Evolutionary conservation across 2,797 vertebrate species (phyloP), one percentile per base, ranked within the genome.

Genomic region (Xyrichtys novacula): DNA sequence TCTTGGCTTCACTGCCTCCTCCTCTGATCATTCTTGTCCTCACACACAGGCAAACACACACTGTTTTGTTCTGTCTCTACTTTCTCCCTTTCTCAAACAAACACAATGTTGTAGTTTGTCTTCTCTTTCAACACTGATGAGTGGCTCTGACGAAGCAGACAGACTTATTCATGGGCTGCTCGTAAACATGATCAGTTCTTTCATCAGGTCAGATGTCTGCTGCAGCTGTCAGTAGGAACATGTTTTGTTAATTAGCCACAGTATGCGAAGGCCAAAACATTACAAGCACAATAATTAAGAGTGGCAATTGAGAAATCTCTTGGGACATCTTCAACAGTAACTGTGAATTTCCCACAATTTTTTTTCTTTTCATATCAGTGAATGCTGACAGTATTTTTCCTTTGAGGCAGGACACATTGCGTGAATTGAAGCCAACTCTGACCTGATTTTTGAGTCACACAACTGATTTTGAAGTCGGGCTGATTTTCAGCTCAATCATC

Each of bases 161-260:
- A 19, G 60, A 64, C 77, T 71, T 26, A 65, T 83, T 84, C 57
- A 81, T 47, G 50, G 26, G 58, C 28, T 1, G 61, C 74, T 82
- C 25, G 17, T 90, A 81, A 88, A 87, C 59, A 62, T 76, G 71
- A 89, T 86, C 73, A 46, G 86, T 28, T 72, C 76, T 36, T 48
- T 39, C 17, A n/a, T 46, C 38, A 16, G 17, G 63, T 53, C 47
- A 55, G 63, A 73, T 36, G 65, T 73, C 57, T 75, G 72, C 34
- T 67, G 59, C 25, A 46, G 44, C 43, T 74, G 65, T 77, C 74
- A 71, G 43, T 38, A 48, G 23, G 40, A 81, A 46, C 59, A 80
- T 39, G 57, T 65, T 50, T 29, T 39, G 47, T 52, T 79, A 48
- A 81, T 84, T 71, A 59, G 63, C 32, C 50, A 26, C 22, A 56